phyloP scores from a whole-genome alignment of 2,888 invertebrate genomes.

The Fragum whitleyi region DNA sequence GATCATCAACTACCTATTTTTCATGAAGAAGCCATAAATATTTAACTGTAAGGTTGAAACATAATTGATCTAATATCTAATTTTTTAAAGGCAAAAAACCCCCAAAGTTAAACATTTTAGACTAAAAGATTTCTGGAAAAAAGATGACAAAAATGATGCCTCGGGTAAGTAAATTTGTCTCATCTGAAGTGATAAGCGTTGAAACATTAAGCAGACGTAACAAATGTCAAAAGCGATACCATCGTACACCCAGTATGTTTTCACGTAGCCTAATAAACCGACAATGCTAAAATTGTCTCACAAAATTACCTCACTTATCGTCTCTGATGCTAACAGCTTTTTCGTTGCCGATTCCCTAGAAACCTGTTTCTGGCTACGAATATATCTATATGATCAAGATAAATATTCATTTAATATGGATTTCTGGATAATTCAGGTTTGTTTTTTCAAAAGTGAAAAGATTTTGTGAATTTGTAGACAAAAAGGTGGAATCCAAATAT shows the following conservation, averaged over 20 bases:
- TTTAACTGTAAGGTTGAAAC: too few species aligned
- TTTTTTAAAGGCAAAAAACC: too few species aligned
- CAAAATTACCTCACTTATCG: slow-evolving; percentile 4
- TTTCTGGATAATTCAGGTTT: neutral
- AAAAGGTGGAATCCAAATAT: too few species aligned
- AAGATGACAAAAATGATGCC: too few species aligned
- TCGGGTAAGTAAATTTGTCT: too few species aligned
- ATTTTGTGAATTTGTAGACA: too few species aligned
- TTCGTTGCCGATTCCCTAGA: slow-evolving; percentile 2
- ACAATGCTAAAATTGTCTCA: slow-evolving; percentile 18
- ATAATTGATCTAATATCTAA: too few species aligned
- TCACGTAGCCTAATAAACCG: slow-evolving; percentile 16
- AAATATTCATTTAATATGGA: neutral
- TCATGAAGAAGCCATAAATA: too few species aligned
- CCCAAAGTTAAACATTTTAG: too few species aligned
- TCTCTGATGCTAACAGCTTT: slow-evolving; percentile 18
- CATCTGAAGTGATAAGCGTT: neutral
- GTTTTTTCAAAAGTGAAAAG: neutral
- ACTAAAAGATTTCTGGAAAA: too few species aligned
- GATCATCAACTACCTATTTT: too few species aligned
- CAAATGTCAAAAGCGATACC: slow-evolving; percentile 12
- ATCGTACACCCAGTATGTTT: slow-evolving; percentile 10
- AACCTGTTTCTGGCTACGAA: neutral
- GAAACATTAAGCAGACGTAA: slow-evolving; percentile 23
- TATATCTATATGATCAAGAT: slow-evolving; percentile 2